phyloP scores from a whole-genome alignment of 2,797 vertebrate species.

The Gallinago nigripennis region DNA sequence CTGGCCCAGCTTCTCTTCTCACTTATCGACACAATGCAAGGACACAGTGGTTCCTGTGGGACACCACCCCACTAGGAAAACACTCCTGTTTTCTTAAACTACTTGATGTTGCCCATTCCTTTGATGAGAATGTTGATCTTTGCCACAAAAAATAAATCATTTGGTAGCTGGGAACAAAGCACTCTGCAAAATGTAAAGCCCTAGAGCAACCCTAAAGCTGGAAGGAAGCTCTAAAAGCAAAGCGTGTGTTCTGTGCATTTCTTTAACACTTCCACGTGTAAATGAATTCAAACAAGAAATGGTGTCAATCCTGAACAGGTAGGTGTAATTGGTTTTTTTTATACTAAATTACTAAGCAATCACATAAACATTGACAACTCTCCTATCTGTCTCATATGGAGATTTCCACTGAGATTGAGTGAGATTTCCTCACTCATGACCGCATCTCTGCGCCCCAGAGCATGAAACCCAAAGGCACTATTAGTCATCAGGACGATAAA shows the following conservation, averaged over 20 bases:
- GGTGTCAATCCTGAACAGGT: neutral
- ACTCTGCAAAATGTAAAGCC: neutral
- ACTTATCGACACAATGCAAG: neutral
- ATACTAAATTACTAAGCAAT: neutral
- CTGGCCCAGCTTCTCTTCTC: neutral
- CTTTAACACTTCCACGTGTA: neutral
- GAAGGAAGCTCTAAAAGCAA: neutral
- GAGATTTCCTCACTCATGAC: fast-evolving
- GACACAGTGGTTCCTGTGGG: neutral
- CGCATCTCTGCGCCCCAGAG: neutral
- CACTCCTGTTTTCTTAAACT: neutral
- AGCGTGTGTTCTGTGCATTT: fast-evolving
- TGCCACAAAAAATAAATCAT: neutral
- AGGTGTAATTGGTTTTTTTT: neutral
- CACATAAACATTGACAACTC: neutral
- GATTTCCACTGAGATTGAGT: neutral
- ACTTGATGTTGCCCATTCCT: neutral
- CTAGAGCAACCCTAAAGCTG: neutral
- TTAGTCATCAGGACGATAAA: neutral
- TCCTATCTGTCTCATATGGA: neutral
- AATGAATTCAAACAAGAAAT: neutral
- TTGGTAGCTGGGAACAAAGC: neutral
- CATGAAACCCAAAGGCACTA: neutral
- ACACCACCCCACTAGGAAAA: neutral
- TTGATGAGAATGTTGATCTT: neutral